Conservation (phyloP, 1,140 invertebrate genomes). For the Drosophila pachea region DNA sequence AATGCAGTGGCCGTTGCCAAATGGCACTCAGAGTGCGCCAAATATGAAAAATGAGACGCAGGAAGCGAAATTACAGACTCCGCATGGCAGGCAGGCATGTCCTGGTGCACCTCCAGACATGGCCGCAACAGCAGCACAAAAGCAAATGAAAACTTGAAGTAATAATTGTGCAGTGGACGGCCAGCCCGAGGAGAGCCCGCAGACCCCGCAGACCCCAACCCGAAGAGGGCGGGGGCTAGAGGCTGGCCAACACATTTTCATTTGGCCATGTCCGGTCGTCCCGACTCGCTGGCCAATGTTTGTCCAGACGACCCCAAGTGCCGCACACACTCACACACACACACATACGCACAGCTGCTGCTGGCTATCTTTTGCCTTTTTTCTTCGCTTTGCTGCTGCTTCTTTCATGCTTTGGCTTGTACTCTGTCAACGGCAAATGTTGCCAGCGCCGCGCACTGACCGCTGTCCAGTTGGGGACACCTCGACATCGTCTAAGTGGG, state of each 20-base stretch:
- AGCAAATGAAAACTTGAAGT: constrained; percentile 71
- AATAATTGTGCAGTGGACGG: constrained; percentile 65
- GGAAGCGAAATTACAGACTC: constrained; percentile 67
- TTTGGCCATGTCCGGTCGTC: constrained; percentile 70
- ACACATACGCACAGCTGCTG: too few relatives aligned
- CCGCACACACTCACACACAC: constrained; percentile 38
- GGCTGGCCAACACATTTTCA: constrained; percentile 67
- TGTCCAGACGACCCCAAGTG: constrained; percentile 78
- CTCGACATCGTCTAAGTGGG: constrained; percentile 65
- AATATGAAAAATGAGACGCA: constrained; percentile 76
- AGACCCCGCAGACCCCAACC: too few relatives aligned
- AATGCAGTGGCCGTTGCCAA: constrained; percentile 41
- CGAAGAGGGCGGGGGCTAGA: constrained; percentile 45
- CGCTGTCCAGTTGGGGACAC: constrained; percentile 55
- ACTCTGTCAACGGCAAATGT: constrained; percentile 72
- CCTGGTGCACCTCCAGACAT: constrained; percentile 67
- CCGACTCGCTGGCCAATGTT: constrained; percentile 62
- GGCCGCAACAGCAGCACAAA: constrained; percentile 36
- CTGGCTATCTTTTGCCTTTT: constrained; percentile 20
- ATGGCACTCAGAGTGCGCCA: constrained; percentile 67
- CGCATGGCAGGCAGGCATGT: constrained; percentile 32
- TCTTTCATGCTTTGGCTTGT: constrained; percentile 40
- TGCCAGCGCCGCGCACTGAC: constrained; percentile 49
- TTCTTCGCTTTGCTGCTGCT: constrained; percentile 21
- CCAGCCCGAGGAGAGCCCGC: too few relatives aligned